Percentiles rank a stretch among this genome's conserved stretches.
These are phyloP conservation scores for Gadus chalcogrammus DNA, from an alignment of 2,113 vertebrate genomes.

Conservation along the genomic window DNA sequence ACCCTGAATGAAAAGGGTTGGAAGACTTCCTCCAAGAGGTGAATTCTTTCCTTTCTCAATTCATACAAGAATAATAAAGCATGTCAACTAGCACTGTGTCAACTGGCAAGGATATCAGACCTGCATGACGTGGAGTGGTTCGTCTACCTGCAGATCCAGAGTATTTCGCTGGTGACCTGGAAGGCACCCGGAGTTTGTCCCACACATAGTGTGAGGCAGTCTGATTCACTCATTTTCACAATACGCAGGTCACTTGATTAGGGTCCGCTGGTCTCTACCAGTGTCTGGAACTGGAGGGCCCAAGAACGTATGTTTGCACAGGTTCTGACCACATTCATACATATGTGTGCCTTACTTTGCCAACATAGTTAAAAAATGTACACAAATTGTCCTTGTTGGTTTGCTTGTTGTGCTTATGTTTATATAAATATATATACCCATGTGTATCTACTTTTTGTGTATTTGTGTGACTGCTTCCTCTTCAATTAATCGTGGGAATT, in stretches of 20 bases:
- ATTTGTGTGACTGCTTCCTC: too few relatives aligned
- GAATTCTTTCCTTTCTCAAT: conserved; percentile 71
- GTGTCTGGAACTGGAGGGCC: conserved; percentile 16
- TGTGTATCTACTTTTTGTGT: too few relatives aligned
- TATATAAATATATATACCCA: too few relatives aligned
- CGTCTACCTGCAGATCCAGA: conserved; percentile 34
- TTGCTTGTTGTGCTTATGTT: too few relatives aligned
- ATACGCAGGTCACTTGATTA: conserved; percentile 2
- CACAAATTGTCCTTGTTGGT: too few relatives aligned
- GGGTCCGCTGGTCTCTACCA: conserved; percentile 15
- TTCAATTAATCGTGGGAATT: too few relatives aligned
- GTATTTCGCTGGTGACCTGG: conserved; percentile 31
- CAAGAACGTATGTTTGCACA: conserved; percentile 43
- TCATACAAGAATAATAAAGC: conserved; percentile 53
- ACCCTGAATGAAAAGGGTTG: conserved; percentile 47
- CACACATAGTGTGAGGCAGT: conserved; percentile 21
- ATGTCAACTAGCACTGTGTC: conserved; percentile 24
- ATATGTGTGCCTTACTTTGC: neutral
- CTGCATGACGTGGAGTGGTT: conserved; percentile 48
- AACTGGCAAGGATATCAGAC: conserved; percentile 21
- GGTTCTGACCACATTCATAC: conserved; percentile 37
- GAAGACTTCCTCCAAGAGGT: conserved; percentile 13
- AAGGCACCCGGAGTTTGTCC: conserved; percentile 7
- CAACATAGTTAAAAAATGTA: too few relatives aligned
- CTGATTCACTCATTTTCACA: neutral